phyloP scores from a whole-genome alignment of 2,113 vertebrate genomes.

The Sphaerodactylus townsendi region DNA sequence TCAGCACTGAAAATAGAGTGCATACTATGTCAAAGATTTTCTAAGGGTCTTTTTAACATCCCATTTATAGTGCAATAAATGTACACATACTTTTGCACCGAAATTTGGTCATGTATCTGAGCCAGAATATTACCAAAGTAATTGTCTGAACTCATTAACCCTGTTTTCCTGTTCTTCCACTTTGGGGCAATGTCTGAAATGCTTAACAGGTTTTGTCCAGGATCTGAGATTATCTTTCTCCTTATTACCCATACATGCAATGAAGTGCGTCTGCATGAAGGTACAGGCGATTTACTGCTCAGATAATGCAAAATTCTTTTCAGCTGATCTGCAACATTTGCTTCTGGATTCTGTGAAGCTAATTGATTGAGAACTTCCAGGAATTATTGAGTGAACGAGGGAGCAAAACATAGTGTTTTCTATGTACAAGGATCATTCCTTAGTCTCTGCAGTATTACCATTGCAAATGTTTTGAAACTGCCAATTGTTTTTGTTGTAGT shows the following conservation, averaged over 20 bases:
- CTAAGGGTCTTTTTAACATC: neutral
- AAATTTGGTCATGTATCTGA: neutral
- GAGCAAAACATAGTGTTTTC: conserved; percentile 50
- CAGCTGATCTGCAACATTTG: conserved; percentile 49
- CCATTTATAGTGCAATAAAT: neutral
- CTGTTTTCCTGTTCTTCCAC: neutral
- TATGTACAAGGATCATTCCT: conserved; percentile 50
- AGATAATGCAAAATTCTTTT: conserved; percentile 55
- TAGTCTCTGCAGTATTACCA: conserved; percentile 63
- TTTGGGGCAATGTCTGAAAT: neutral
- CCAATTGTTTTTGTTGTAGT: conserved; percentile 49
- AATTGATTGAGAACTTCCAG: conserved; percentile 72
- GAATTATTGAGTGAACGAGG: conserved; percentile 65
- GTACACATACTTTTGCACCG: neutral
- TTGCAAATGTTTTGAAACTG: conserved; percentile 69
- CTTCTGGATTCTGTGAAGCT: conserved; percentile 70
- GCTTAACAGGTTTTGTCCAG: neutral
- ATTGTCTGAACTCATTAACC: neutral
- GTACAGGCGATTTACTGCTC: conserved; percentile 27
- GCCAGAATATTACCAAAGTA: neutral
- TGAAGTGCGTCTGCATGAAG: neutral
- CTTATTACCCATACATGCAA: neutral
- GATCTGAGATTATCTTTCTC: conserved; percentile 19
- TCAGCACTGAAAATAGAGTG: neutral
- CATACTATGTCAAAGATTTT: neutral